Conservation (phyloP, 2,797 vertebrate genomes). For the Gallinago solitaria region DNA sequence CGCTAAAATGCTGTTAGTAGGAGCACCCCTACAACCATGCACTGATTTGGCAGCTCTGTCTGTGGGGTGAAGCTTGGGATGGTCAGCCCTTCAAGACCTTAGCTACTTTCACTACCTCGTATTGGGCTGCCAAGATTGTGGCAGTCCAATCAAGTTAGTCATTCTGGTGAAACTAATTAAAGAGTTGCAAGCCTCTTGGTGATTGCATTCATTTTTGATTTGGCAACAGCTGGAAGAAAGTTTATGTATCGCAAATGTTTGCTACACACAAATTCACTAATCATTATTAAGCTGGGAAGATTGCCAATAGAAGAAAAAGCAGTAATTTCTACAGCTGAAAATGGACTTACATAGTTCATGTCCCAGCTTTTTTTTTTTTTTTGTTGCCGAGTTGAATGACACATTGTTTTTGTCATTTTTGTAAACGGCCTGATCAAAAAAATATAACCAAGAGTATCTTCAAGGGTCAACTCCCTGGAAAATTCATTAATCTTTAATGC, state of each 20-base stretch:
- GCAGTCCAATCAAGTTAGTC: neutral
- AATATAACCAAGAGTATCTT: neutral
- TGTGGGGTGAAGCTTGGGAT: neutral
- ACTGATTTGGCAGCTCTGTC: neutral
- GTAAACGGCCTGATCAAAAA: neutral
- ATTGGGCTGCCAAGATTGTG: neutral
- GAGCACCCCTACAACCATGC: neutral
- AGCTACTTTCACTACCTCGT: neutral
- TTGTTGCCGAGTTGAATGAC: neutral
- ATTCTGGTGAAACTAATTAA: conserved; percentile 55
- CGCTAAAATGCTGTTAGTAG: neutral
- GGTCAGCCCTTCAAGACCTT: neutral
- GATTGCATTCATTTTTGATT: conserved; percentile 53
- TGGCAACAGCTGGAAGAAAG: conserved; percentile 50
- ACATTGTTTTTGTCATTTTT: neutral
- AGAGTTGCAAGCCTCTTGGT: conserved; percentile 26
- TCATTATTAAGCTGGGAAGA: conserved; percentile 56
- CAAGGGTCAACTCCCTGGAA: neutral
- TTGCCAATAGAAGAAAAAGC: conserved; percentile 27
- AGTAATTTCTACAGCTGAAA: neutral
- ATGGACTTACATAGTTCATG: neutral
- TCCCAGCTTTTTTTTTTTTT: neutral
- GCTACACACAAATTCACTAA: conserved; percentile 50
- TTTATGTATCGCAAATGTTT: conserved; percentile 54
- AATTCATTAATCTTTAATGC: conserved; percentile 10